Evolutionary conservation across 1,140 invertebrate species (phyloP).

Genomic region (Drosophila biarmipes): DNA sequence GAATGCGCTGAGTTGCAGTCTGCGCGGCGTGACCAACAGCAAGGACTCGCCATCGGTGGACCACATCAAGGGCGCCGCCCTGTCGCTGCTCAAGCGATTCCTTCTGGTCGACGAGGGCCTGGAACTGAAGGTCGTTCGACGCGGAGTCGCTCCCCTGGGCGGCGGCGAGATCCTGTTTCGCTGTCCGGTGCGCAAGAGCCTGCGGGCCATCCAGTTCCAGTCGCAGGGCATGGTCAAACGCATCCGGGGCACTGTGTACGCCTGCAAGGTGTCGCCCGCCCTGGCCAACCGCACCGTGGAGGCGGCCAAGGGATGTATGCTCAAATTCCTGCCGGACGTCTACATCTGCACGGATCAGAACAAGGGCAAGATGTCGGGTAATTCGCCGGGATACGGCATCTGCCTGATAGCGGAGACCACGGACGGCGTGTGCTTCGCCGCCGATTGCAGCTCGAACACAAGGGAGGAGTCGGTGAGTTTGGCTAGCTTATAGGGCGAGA

Average conservation of each 20-base stretch:
- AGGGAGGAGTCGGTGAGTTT: slow-evolving; percentile 63
- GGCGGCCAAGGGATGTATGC: slow-evolving; percentile 94
- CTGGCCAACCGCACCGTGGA: slow-evolving; percentile 97
- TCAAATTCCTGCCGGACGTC: slow-evolving; percentile 97
- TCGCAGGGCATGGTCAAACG: slow-evolving; percentile 97
- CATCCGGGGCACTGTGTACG: slow-evolving; percentile 91
- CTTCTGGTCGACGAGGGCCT: slow-evolving; percentile 95
- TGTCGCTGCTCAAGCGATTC: slow-evolving; percentile 94
- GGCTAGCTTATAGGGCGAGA: not conserved
- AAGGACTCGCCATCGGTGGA: slow-evolving; percentile 93
- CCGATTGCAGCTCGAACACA: slow-evolving; percentile 86
- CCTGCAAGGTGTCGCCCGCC: slow-evolving; percentile 92
- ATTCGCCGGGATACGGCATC: slow-evolving; percentile 96
- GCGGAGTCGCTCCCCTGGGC: slow-evolving; percentile 93
- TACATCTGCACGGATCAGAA: slow-evolving; percentile 97
- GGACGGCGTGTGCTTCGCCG: slow-evolving; percentile 91
- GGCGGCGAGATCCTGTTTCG: slow-evolving; percentile 96
- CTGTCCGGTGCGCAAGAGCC: slow-evolving; percentile 90
- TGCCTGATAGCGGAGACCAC: slow-evolving; percentile 96
- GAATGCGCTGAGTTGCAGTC: slow-evolving; percentile 91
- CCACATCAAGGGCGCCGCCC: slow-evolving; percentile 90
- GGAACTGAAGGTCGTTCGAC: slow-evolving; percentile 92
- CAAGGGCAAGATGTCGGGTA: slow-evolving; percentile 93
- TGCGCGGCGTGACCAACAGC: slow-evolving; percentile 96
- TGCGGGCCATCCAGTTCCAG: slow-evolving; percentile 87